Base-by-base conservation (phyloP, 2,797 vertebrate genomes). In the Ibycter americanus region DNA sequence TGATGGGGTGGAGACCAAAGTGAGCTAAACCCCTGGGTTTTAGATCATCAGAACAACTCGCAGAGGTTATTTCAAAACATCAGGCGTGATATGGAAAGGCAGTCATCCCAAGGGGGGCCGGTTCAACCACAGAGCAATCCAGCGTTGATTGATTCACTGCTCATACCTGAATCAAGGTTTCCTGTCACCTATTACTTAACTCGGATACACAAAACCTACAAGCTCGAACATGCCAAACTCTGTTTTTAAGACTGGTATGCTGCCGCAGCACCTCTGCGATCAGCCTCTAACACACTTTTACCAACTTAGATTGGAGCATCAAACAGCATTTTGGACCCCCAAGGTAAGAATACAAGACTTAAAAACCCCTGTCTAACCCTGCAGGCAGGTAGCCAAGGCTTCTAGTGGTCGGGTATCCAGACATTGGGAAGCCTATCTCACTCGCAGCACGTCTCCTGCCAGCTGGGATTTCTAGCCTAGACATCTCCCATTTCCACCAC, bases 141-240 rank as follows among this genome's bases (percentile, higher is more conserved):
- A 51, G 85, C 1, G 5, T 8, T 42, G 85, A 95, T 81, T 74
- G 94, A 96, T 94, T 96, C 91, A 66, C 87, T 54, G 87, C 89
- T 95, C 82, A 47, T 22, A 78, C 85, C 83, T 83, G 76, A 36
- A 83, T 47, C 52, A 8, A 72, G 86, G 46, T 23, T 82, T 86
- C 91, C 93, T 95, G 80, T 72, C 92, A 54, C 74, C 58, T 38
- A 23, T 93, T 91, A 83, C 95, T 76, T 83, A 8, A 87, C 73
- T 55, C 9, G 4, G 17, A 80, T 25, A n/a, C 78, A 87, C 58
- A 84, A 84, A 83, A 16, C 51, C 42, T 26, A 23, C 95, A 95
- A 80, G 96, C 82, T 80, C 2, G 2, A 80, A 94, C 96, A 96
- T 0, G 94, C 47, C 18, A 5, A 76, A 9, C 59, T 44, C 87